phyloP scores from a whole-genome alignment of 2,888 invertebrate genomes.

The Erebia epiphron region DNA sequence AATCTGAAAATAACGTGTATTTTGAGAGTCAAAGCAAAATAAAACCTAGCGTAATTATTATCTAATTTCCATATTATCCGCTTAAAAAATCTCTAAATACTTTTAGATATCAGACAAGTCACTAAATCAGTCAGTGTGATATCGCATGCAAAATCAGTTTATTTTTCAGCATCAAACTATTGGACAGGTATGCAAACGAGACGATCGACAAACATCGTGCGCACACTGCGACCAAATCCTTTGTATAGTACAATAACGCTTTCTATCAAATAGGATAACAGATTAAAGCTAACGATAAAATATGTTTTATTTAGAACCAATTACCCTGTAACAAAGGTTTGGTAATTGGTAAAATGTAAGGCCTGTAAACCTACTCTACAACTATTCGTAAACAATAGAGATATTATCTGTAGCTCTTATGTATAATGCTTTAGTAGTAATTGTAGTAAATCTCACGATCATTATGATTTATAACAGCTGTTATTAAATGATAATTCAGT shows the following conservation, averaged over 20 bases:
- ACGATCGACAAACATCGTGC: conserved; percentile 19
- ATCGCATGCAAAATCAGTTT: not conserved
- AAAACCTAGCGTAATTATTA: not conserved
- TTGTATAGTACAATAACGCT: conserved; percentile 27
- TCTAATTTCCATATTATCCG: conserved; percentile 3
- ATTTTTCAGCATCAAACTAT: conserved; percentile 5
- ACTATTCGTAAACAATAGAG: conserved; percentile 1
- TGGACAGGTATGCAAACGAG: conserved; percentile 16
- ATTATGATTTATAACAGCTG: not conserved
- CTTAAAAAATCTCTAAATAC: too few species aligned
- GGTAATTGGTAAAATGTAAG: not conserved
- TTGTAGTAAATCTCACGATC: not conserved
- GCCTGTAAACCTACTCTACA: not conserved
- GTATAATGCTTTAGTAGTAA: not conserved
- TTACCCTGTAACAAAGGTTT: not conserved
- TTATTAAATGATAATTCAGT: not conserved
- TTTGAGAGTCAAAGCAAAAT: not conserved
- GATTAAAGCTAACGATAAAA: not conserved
- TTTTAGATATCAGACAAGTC: not conserved
- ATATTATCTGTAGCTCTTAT: not conserved
- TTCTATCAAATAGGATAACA: conserved; percentile 29
- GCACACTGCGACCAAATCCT: not conserved
- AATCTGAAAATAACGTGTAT: not conserved
- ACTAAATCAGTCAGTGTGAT: not conserved
- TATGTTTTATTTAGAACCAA: not conserved